Evolutionary conservation across 2,797 vertebrate species (phyloP), one percentile per base, ranked within the genome.

Genomic region (Spinus olivaceus): DNA sequence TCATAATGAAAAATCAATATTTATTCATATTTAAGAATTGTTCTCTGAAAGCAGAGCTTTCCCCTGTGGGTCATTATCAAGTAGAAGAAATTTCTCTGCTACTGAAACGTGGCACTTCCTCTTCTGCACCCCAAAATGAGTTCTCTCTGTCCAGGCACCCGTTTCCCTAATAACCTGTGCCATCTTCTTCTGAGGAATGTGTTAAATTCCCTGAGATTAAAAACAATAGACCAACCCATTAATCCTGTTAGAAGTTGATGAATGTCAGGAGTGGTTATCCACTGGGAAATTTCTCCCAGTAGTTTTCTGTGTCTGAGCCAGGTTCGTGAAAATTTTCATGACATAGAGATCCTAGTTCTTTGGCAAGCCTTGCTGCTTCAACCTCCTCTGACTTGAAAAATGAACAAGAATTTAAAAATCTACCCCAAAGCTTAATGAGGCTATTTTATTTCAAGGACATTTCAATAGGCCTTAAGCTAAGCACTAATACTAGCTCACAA

Each of bases 31-130:
- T 93, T 88, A 70, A 79, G 65, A 88, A 74, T 44, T 0, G 0
- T 73, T 91, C 53, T 77, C 65, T 54, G 85, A 95, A 85, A 89
- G 79, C 59, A 82, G 71, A 82, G 19, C 28, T 91, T 87, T 85
- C 3, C 6, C 21, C 33, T 39, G 5, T 46, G 77, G 81, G 59
- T 54, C 23, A 83, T 12, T 72, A 64, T 12, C 33, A 80, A 60
- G 42, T 49, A 66, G 32, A 80, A 77, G 33, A 35, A 70, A 35
- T 63, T 69, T 84, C 35, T 83, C n/a, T 84, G 30, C 32, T 82
- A 24, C 44, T 49, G 39, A 93, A 72, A 84, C 0, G 0, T 41
- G 47, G 66, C 14, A 39, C 32, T 80, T 83, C 16, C 47, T 56
- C 1, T 70, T 49, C 33, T 64, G 32, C 16, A 42, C 56, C 30